Base-by-base conservation (phyloP, 2,888 invertebrate species). In the Pachymerium ferrugineum region DNA sequence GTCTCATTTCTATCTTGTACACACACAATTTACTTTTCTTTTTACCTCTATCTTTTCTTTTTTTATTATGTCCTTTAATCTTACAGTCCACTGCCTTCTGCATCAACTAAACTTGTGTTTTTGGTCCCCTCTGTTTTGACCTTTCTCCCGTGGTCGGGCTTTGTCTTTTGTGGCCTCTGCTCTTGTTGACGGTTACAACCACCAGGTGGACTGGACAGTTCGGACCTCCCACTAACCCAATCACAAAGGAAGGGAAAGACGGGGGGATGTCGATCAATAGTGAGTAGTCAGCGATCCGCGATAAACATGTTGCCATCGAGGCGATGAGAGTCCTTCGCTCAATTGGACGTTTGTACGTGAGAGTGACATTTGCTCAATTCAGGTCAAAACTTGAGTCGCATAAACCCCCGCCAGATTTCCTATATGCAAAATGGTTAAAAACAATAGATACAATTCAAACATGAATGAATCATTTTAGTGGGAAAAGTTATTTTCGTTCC, bases 161-260 rank as follows among this genome's bases (percentile, higher is more conserved):
- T 54, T 54, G 47, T 54, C 47, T 54, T 54, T 54, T 54, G 47
- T 10, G 19, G 47, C 47, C 47, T 54, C 22, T 54, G 47, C 47
- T 54, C 47, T 54, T 54, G 47, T 54, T 54, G 47, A 54, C 47
- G 47, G 47, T 54, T 54, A 54, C 19, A 19, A 54, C 19, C 47
- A 54, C 47, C 47, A 54, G 47, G 47, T 54, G 47, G 47, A 54
- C 47, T 54, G 47, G 47, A 54, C 47, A 54, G 47, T 54, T 54
- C 47, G 47, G 47, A 54, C 47, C 47, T 54, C 47, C 47, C 47
- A 54, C 47, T 54, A 54, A 54, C 47, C 47, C 47, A 54, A 54
- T 54, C 47, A 54, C 47, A 54, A 54, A 54, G 22, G 47, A 54
- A n/a, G 47, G 47, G 47, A 54, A 54, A 54, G 22, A 22, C 19